Percentiles rank a stretch among this genome's conserved stretches.
These are phyloP conservation scores for Lithophane ornitopus DNA, from an alignment of 2,888 invertebrate genomes.

Conservation along the genomic window DNA sequence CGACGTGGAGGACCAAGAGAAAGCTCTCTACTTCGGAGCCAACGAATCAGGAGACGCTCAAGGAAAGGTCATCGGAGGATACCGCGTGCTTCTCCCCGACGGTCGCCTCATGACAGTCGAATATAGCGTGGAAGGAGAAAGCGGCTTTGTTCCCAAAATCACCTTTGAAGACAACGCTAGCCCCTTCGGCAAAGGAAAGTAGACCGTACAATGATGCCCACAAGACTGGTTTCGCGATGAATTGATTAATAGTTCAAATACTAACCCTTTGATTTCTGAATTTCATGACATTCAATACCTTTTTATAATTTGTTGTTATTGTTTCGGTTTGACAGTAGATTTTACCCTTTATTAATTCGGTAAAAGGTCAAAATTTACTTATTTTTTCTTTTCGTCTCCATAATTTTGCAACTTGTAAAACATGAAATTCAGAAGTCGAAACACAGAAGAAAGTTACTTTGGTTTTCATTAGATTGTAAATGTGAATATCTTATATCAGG, in stretches of 20 bases:
- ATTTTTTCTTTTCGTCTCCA: not conserved
- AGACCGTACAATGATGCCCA: constrained; percentile 63
- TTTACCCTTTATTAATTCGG: constrained; percentile 40
- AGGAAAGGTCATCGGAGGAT: constrained; percentile 92
- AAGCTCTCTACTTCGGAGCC: constrained; percentile 92
- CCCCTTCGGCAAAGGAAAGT: constrained; percentile 88
- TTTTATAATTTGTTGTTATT: not conserved
- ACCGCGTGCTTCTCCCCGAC: constrained; percentile 93
- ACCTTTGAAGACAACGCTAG: constrained; percentile 92
- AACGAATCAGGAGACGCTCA: constrained; percentile 92
- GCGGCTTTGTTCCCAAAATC: constrained; percentile 93
- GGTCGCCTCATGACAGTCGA: constrained; percentile 94
- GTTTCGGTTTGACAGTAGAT: constrained; percentile 29
- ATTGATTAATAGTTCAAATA: constrained; percentile 62
- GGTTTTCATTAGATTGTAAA: constrained; percentile 46
- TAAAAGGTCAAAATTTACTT: constrained; percentile 52
- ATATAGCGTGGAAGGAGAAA: constrained; percentile 93
- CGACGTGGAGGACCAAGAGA: constrained; percentile 93
- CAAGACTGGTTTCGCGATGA: constrained; percentile 62
- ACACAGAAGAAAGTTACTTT: constrained; percentile 52
- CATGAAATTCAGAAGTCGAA: constrained; percentile 58
- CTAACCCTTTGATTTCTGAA: constrained; percentile 54
- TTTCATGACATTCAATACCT: constrained; percentile 42
- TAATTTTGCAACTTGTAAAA: not conserved
- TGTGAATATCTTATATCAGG: constrained; percentile 49